Evolutionary conservation across 2,797 vertebrate species (phyloP).

Genomic region (Pseudochirops corinnae): DNA sequence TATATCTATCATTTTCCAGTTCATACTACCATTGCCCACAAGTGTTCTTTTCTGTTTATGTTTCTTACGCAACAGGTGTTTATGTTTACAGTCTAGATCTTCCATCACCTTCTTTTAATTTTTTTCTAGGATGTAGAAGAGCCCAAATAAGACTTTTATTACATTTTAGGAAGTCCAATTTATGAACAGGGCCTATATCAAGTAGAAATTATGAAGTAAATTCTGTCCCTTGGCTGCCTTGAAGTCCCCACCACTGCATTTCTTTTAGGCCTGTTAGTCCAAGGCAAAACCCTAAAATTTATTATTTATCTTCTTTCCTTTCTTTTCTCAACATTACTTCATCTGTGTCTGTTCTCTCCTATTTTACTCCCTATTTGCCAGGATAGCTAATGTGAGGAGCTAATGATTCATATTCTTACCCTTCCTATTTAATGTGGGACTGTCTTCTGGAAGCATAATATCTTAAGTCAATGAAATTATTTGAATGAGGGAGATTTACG

Average conservation of each 20-base stretch:
- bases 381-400: not conserved
- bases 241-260: not conserved
- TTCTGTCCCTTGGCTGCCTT: not conserved
- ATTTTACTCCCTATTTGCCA: not conserved
- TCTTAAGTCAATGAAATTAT: not conserved
- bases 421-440: not conserved
- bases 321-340: not conserved
- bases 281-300: not conserved
- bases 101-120: constrained; percentile 77
- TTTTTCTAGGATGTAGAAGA: constrained; percentile 62
- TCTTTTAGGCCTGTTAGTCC: not conserved
- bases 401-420: not conserved
- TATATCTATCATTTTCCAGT: constrained; percentile 75
- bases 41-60: constrained; percentile 79
- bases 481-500: not conserved
- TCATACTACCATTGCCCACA: constrained; percentile 77
- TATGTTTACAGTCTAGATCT: constrained; percentile 78
- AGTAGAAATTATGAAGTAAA: not conserved
- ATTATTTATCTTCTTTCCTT: not conserved
- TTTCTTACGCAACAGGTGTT: constrained; percentile 77
- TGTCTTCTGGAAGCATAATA: not conserved
- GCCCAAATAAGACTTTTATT: constrained; percentile 43
- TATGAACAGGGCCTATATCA: constrained; percentile 27
- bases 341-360: not conserved
- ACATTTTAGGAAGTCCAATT: not conserved